Evolutionary conservation across 2,888 invertebrate species (phyloP).

Genomic region (Lypha dubia): DNA sequence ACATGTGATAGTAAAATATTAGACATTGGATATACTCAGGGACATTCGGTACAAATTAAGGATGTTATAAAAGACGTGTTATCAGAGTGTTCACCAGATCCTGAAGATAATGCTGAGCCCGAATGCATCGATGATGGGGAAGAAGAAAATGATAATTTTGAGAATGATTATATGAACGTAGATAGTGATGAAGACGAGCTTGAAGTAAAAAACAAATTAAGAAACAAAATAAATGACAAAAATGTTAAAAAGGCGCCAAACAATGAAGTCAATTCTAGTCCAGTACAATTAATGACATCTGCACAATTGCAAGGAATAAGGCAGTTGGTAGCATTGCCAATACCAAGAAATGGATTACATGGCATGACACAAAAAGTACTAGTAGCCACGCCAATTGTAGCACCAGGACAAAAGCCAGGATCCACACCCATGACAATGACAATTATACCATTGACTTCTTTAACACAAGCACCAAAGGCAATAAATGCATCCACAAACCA

Average conservation of each 20-base stretch:
- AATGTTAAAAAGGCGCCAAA: not conserved
- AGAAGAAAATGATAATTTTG: constrained; percentile 42
- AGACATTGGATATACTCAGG: constrained; percentile 79
- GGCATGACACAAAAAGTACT: constrained; percentile 78
- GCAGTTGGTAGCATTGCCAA: constrained; percentile 73
- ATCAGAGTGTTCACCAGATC: constrained; percentile 75
- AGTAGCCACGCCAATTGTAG: constrained; percentile 79
- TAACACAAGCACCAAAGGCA: constrained; percentile 62
- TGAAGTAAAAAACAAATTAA: constrained; percentile 48
- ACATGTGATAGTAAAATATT: constrained; percentile 79
- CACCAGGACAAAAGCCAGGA: constrained; percentile 73
- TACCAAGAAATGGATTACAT: constrained; percentile 69
- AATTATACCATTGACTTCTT: constrained; percentile 78
- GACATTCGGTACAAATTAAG: constrained; percentile 81
- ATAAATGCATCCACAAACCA: constrained; percentile 29
- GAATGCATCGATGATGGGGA: constrained; percentile 51
- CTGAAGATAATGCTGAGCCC: constrained; percentile 59
- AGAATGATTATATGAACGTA: constrained; percentile 69
- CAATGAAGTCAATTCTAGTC: constrained; percentile 29
- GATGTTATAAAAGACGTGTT: constrained; percentile 80
- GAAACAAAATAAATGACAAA: constrained; percentile 24
- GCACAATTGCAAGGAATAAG: constrained; percentile 64
- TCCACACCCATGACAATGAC: constrained; percentile 79
- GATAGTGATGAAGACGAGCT: constrained; percentile 71
- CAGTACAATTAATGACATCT: constrained; percentile 45